A percentile compares a stretch with the other conserved stretches of the same genome.
phyloP scores from a whole-genome alignment of 1,140 invertebrate genomes.

The Arion vulgaris region DNA sequence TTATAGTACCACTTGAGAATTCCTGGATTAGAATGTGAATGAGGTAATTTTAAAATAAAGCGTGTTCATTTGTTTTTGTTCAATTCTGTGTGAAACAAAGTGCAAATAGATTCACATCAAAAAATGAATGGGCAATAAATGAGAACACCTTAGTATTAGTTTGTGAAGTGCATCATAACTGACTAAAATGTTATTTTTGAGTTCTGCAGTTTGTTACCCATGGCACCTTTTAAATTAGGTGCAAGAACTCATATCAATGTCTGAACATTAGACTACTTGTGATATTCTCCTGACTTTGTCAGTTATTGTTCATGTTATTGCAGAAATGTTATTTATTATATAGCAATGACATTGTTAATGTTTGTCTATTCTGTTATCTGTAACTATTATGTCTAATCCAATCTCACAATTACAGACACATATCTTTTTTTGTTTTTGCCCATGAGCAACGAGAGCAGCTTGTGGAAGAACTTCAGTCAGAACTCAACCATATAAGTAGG shows the following conservation, averaged over 20 bases:
- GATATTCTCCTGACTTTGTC: background rate
- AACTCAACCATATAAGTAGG: too few species aligned
- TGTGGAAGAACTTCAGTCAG: too few species aligned
- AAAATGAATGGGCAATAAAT: background rate
- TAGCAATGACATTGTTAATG: background rate
- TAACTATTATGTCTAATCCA: background rate
- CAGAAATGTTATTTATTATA: slow-evolving; percentile 1
- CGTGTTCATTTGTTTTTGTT: background rate
- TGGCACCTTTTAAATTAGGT: background rate
- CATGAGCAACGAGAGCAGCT: too few species aligned
- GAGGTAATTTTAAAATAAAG: background rate
- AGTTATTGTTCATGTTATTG: slow-evolving; percentile 1
- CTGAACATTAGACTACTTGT: background rate
- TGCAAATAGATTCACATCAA: background rate
- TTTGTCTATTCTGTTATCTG: background rate
- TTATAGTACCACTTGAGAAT: too few species aligned
- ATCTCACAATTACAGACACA: background rate
- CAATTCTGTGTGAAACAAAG: background rate
- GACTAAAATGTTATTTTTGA: background rate
- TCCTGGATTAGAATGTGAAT: too few species aligned
- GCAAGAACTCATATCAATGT: background rate
- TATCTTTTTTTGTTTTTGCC: too few species aligned
- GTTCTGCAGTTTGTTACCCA: background rate
- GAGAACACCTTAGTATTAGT: background rate
- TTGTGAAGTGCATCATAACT: background rate